Conservation (phyloP, 2,888 invertebrate genomes). For the Pasiphila rectangulata region DNA sequence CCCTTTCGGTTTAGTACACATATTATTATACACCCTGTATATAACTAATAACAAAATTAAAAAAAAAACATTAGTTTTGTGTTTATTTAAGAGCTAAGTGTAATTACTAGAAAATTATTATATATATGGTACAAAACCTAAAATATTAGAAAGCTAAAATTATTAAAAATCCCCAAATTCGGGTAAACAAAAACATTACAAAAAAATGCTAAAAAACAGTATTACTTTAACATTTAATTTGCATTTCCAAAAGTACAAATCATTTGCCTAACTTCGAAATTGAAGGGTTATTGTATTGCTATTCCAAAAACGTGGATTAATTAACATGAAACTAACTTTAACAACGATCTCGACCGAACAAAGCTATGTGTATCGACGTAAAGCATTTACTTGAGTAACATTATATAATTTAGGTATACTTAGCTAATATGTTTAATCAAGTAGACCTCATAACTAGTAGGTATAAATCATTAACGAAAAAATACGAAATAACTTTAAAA, state of each 20-base stretch:
- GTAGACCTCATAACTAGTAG: neutral
- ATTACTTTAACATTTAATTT: constrained; percentile 20
- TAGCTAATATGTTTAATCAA: neutral
- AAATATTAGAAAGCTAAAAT: no score
- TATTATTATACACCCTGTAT: no score
- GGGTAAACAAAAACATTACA: no score
- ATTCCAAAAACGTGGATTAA: neutral
- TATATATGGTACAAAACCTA: no score
- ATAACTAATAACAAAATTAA: no score
- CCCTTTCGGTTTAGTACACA: no score
- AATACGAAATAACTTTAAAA: no score
- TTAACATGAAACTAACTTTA: neutral
- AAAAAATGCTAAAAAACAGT: constrained; percentile 15
- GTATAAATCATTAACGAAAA: neutral
- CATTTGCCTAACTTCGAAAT: neutral
- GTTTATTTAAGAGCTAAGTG: no score
- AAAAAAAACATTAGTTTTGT: neutral
- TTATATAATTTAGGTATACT: neutral
- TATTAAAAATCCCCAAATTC: no score
- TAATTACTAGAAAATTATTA: no score
- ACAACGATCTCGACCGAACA: constrained; percentile 58
- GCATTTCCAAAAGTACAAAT: constrained; percentile 26
- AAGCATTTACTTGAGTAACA: constrained; percentile 15
- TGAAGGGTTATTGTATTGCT: neutral
- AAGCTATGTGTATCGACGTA: constrained; percentile 36